Base-by-base conservation (phyloP, 2,113 vertebrate species). In the Chaenocephalus aceratus region DNA sequence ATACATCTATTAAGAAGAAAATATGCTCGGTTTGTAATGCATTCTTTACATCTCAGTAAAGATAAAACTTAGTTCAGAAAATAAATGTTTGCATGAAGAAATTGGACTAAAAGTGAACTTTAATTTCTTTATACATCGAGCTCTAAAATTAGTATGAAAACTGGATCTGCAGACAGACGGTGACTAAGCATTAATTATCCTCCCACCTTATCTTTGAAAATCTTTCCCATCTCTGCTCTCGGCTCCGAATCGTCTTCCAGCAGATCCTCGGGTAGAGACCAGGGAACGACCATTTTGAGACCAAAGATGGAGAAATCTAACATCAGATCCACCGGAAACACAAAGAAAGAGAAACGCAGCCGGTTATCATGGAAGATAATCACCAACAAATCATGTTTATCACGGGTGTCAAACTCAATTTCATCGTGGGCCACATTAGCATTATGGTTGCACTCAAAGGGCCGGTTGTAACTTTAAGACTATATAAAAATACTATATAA, bases 251-350 rank as follows among this genome's bases (percentile, higher is more conserved):
- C 1, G 1, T 70, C 11, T 0, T 86, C 78, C n/a, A 57, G 3
- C 0, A 91, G 41, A 6, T 83, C 63, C 0, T 82, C 62, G 2
- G 86, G 80, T 45, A 90, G 70, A 0, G 77, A 72, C 89, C 92
- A 93, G 5, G 94, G 90, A 18, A 94, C 66, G 0, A 94, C 59
- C 60, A 93, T 10, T 0, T 45, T 71, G 46, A 93, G 72, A 45
- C 36, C 46, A 1, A 65, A 18, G 15, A 3, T 34, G 21, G 57
- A 30, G 0, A 72, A 34, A 5, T 85, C 66, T 0, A 86, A 18
- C 13, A 63, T 9, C 30, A 77, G 0, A 7, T 65, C 80, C 81
- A 41, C 0, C 66, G 23, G 49, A 6, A 2, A 30, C 26, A 3
- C 18, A 15, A 13, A 53, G 2, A 26, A 26, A 26, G 26, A 26